Base-by-base conservation (phyloP, 2,888 invertebrate species). In the Agrilus mali region DNA sequence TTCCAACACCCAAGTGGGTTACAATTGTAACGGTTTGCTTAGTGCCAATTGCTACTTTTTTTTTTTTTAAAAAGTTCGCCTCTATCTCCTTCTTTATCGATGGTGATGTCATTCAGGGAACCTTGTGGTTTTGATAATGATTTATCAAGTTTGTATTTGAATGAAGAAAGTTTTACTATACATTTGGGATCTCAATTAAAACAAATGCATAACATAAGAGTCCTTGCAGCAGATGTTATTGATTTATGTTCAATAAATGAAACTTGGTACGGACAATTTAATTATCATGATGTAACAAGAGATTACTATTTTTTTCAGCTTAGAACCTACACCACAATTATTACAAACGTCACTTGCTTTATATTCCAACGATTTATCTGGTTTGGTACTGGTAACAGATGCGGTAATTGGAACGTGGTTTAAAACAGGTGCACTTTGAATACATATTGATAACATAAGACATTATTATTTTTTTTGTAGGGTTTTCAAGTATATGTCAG, bases 131-230 rank as follows among this genome's bases (percentile, higher is more conserved):
- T 27, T 27, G 27, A 27, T 27, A 27, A 27, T 10, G 27, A 27
- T 27, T 27, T 27, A 5, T 5, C 8, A 27, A 27, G 5, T 27
- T 10, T 27, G 8, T 27, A 27, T 27, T 27, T 27, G 27, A 27
- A 14, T 58, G 94, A 95, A 68, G 96, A 96, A 70, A 94, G 93
- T 67, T 97, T 96, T 66, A 97, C 96, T 15, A 95, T 97, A 59
- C 94, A 96, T 71, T 74, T 96, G 50, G 96, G 97, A 40, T 93
- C 95, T 4, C 98, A 98, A 69, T 77, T 97, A 65, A 98, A 98
- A 66, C 95, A 96, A 60, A 97, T 94, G 75, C 96, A 98, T 67
- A 98, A 98, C 66, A 85, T 97, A 48, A 75, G 97, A 42, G 82
- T 98, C 48, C 72, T 95, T 27, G 86, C 90, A 45, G 83, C 86